phyloP scores from a whole-genome alignment of 2,888 invertebrate genomes.

The Scaptomyza flava region DNA sequence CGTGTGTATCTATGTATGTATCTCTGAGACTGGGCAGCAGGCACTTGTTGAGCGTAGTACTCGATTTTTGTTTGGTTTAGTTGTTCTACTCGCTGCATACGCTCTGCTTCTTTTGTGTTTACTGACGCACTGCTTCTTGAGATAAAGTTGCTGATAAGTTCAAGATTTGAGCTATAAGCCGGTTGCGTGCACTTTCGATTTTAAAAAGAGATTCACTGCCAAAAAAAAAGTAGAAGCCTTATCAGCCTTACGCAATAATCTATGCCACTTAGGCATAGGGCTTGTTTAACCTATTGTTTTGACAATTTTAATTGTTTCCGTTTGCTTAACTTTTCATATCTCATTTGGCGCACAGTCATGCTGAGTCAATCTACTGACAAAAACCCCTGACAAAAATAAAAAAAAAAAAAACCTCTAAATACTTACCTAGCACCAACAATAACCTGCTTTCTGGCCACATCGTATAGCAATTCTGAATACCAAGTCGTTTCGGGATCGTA shows the following conservation, averaged over 20 bases:
- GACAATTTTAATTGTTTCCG: constrained; percentile 26
- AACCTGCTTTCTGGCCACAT: constrained; percentile 93
- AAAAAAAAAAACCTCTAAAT: not conserved
- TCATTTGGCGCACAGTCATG: constrained; percentile 34
- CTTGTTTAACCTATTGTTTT: constrained; percentile 7
- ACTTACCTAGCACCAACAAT: constrained; percentile 95
- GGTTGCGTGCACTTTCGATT: constrained; percentile 59
- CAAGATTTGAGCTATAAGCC: constrained; percentile 24
- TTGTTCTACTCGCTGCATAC: constrained; percentile 34
- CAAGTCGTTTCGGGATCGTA: constrained; percentile 90
- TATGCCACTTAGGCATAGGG: constrained; percentile 9
- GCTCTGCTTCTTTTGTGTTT: constrained; percentile 18
- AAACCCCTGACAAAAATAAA: constrained; percentile 2
- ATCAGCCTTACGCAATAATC: constrained; percentile 55
- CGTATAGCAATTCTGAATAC: constrained; percentile 93
- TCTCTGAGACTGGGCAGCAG: constrained; percentile 29
- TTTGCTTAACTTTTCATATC: constrained; percentile 14
- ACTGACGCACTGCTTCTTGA: constrained; percentile 11
- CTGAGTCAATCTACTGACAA: constrained; percentile 22
- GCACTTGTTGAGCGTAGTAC: constrained; percentile 41
- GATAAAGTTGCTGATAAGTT: constrained; percentile 52
- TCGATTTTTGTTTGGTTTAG: constrained; percentile 40
- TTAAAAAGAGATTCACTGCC: constrained; percentile 27
- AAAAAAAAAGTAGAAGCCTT: constrained; percentile 16
- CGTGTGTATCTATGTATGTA: constrained; percentile 29